Conservation (phyloP, 2,797 vertebrate species). For the Intellagama lesueurii region DNA sequence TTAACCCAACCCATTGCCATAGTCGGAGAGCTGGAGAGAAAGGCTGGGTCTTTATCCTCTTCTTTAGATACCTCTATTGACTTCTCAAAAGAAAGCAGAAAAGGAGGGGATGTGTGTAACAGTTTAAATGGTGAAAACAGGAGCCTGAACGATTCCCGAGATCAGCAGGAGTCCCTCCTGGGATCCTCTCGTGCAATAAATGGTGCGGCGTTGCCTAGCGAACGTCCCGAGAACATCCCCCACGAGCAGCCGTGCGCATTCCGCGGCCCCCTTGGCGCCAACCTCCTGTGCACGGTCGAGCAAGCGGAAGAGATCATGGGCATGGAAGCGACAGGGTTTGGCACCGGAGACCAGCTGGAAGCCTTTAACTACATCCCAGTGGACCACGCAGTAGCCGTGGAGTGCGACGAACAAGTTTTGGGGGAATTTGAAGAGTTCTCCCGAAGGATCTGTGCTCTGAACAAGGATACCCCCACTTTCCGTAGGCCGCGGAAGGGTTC, state of each 20-base stretch:
- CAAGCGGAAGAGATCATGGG: slow-evolving; percentile 97
- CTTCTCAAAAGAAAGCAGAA: slow-evolving; percentile 76
- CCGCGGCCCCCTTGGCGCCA: slow-evolving; percentile 42
- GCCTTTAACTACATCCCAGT: slow-evolving; percentile 93
- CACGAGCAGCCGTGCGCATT: slow-evolving; percentile 48
- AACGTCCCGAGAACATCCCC: slow-evolving; percentile 65
- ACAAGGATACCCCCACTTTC: slow-evolving; percentile 94
- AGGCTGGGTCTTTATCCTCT: slow-evolving; percentile 70
- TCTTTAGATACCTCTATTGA: slow-evolving; percentile 84
- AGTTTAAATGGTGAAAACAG: slow-evolving; percentile 68
- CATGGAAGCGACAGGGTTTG: slow-evolving; percentile 88
- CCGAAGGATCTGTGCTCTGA: slow-evolving; percentile 95
- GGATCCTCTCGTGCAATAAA: slow-evolving; percentile 79
- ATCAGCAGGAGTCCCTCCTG: slow-evolving; percentile 50
- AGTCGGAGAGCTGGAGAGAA: slow-evolving; percentile 64
- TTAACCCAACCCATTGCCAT: slow-evolving; percentile 72
- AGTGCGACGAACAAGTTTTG: slow-evolving; percentile 96
- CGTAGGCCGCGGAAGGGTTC: slow-evolving; percentile 93
- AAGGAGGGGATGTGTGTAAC: slow-evolving; percentile 61
- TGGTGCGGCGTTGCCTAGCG: slow-evolving; percentile 68
- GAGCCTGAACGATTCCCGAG: slow-evolving; percentile 38
- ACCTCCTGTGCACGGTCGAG: slow-evolving; percentile 90
- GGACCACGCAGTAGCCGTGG: slow-evolving; percentile 95
- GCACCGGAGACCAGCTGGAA: slow-evolving; percentile 84
- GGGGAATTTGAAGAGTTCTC: slow-evolving; percentile 98